Evolutionary conservation across 2,888 invertebrate genomes (phyloP), one percentile per base, ranked within the genome.

Genomic region (Aspidiotus destructor): DNA sequence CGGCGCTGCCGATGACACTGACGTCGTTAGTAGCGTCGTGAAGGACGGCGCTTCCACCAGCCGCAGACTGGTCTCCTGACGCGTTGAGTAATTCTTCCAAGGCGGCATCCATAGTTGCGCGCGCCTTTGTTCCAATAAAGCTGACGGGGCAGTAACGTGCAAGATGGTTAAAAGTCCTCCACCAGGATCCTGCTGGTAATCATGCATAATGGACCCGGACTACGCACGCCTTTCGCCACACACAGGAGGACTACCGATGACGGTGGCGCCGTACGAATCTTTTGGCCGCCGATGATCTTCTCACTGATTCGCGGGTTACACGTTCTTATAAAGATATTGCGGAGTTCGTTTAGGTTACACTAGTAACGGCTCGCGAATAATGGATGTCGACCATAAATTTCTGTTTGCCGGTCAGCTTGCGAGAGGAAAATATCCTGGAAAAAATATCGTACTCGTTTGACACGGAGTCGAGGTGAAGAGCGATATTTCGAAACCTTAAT

Each of bases 121-220:
- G 15, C n/a, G 48, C 48, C 48, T 48, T 11, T 48, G 48, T 48
- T n/a, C 48, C 48, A n/a, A n/a, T 48, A 48, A n/a, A 13, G 48
- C 48, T 48, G 48, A 13, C 11, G 48, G 48, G 10, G 48, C 48
- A 13, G 48, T 48, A 48, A n/a, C 48, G 48, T n/a, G 48, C 48
- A n/a, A 48, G 55, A 55, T 55, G 55, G 55, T 55, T 67, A 67
- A 42, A 48, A 67, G 67, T 67, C 67, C 67, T 67, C 67, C 67
- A 52, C 67, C 67, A 67, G 60, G 67, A 67, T 67, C 67, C 44
- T 48, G 67, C 67, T 67, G 67, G 52, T 67, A 60, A 67, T 67
- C 67, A 67, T 67, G 67, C 67, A 67, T 67, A 67, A 48, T 67
- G 67, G 67, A 67, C 67, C 67, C 67, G 67, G 42, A 57, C 58